A percentile compares a stretch with the other conserved stretches of the same genome.
Evolutionary conservation across 2,888 invertebrate species (phyloP).

Genomic region (Chalcosyrphus nemorum): DNA sequence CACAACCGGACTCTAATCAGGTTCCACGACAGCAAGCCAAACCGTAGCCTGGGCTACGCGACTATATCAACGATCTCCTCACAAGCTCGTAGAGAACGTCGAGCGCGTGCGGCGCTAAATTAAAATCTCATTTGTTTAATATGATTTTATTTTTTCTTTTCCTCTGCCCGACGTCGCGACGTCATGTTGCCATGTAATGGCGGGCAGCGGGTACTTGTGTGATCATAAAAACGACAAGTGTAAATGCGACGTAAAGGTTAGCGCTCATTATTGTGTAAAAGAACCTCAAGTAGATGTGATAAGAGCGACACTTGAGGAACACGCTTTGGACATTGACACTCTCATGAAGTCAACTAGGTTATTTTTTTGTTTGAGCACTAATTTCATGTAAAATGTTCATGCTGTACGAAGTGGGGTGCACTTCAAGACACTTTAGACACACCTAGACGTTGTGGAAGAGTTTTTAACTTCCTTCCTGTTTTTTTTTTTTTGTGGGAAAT

Average conservation of each 20-base stretch:
- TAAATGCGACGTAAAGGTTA: not conserved
- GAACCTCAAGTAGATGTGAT: constrained; percentile 37
- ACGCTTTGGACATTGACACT: constrained; percentile 41
- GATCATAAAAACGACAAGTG: constrained; percentile 1
- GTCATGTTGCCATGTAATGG: constrained; percentile 39
- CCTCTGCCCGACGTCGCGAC: not conserved
- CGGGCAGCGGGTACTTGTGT: not conserved
- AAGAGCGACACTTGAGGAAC: constrained; percentile 38
- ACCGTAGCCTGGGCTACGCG: constrained; percentile 4
- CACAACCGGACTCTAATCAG: constrained; percentile 63
- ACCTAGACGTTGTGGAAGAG: too few relatives aligned
- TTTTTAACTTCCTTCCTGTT: too few relatives aligned
- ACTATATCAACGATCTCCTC: constrained; percentile 44
- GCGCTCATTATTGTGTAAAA: not conserved
- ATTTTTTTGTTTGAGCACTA: not conserved
- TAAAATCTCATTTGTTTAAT: constrained; percentile 62
- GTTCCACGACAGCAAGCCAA: constrained; percentile 41
- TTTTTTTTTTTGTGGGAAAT: too few relatives aligned
- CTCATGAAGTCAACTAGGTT: constrained; percentile 26
- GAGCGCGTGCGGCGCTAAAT: constrained; percentile 60
- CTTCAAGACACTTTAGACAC: too few relatives aligned
- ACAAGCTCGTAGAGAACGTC: constrained; percentile 26
- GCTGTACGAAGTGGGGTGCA: not conserved
- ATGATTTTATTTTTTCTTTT: constrained; percentile 3
- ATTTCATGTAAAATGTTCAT: not conserved